Evolutionary conservation across 2,797 vertebrate genomes (phyloP).

Genomic region (Borostomias antarcticus): DNA sequence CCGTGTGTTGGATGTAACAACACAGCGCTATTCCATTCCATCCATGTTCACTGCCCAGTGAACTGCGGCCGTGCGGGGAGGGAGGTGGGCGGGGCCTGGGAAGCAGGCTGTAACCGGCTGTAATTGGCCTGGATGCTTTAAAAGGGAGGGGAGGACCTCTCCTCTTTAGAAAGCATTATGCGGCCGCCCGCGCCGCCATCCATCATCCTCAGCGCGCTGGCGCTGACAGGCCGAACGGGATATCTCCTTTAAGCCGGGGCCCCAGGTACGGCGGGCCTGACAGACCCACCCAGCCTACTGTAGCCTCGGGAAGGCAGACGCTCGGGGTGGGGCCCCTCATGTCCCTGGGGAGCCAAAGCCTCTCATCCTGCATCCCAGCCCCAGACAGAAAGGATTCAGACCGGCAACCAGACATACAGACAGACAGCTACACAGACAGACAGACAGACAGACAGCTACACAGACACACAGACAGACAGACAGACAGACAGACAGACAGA

Average conservation of each 20-base stretch:
- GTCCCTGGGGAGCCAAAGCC: background rate
- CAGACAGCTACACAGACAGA: background rate
- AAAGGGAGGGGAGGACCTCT: slow-evolving; percentile 20
- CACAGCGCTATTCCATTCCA: background rate
- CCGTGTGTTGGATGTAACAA: background rate
- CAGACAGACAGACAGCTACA: background rate
- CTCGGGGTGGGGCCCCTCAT: too few relatives aligned
- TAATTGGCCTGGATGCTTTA: slow-evolving; percentile 14
- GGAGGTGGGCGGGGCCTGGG: background rate
- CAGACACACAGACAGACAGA: background rate
- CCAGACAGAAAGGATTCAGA: background rate
- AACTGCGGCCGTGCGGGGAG: too few relatives aligned
- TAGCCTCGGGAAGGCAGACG: too few relatives aligned
- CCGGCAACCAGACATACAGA: background rate
- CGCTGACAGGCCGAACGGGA: slow-evolving; percentile 30
- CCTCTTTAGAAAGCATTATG: slow-evolving; percentile 33
- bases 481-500: slow-evolving; percentile 1
- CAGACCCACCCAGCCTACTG: too few relatives aligned
- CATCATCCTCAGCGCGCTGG: slow-evolving; percentile 23
- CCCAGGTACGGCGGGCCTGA: slow-evolving; percentile 3
- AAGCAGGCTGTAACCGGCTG: background rate
- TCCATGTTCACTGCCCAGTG: background rate
- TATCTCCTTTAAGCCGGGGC: slow-evolving; percentile 28
- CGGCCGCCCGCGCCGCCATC: slow-evolving; percentile 7
- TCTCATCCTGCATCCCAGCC: background rate